phyloP scores from a whole-genome alignment of 92 coral and sea anemone genomes.

The Metridium senile region DNA sequence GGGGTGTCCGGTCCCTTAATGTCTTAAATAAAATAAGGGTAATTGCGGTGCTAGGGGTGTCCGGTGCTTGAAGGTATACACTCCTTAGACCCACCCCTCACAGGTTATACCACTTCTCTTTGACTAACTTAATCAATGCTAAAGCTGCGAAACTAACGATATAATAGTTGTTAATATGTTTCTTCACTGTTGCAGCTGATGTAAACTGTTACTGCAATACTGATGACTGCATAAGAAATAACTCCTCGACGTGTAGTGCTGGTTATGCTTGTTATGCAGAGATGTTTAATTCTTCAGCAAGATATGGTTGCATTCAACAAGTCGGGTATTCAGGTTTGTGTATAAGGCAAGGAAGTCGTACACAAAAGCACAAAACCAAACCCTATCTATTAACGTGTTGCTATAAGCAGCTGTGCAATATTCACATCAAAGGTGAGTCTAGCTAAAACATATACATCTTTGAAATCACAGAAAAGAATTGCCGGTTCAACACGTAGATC shows the following conservation, averaged over 20 bases:
- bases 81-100: no score
- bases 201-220: conserved; percentile 39
- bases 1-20: no score
- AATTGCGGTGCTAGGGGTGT: no score
- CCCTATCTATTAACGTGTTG: conserved; percentile 30
- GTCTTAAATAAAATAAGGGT: no score
- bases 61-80: no score
- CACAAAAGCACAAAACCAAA: neutral
- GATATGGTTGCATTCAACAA: conserved; percentile 27
- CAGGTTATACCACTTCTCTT: no score
- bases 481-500: no score
- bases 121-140: no score
- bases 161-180: no score
- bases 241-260: conserved; percentile 27
- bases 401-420: conserved; percentile 20
- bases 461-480: no score
- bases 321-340: conserved; percentile 22
- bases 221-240: conserved; percentile 1
- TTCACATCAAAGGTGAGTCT: neutral
- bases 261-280: conserved; percentile 42
- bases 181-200: conserved; percentile 17
- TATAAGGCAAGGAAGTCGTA: conserved; percentile 20
- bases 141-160: no score
- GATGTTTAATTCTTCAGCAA: conserved; percentile 18
- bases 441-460: neutral